phyloP scores from a whole-genome alignment of 2,888 invertebrate species.

The Stictocephala bisonia region DNA sequence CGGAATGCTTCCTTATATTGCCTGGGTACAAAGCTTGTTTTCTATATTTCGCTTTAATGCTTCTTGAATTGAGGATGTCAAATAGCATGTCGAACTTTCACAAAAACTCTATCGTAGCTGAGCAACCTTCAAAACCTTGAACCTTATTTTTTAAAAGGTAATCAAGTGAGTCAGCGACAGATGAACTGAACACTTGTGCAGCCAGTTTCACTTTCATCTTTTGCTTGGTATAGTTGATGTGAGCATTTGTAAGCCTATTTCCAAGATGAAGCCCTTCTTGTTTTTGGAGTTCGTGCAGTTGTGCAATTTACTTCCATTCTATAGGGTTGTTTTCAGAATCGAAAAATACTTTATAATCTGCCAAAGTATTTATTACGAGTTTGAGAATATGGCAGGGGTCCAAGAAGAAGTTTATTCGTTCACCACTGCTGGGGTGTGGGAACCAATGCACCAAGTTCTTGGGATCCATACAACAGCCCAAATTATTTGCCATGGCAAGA shows the following conservation, averaged over 20 bases:
- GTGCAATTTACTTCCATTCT: slow-evolving; percentile 55
- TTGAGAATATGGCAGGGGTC: slow-evolving; percentile 59
- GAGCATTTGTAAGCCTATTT: slow-evolving; percentile 53
- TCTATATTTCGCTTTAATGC: slow-evolving; percentile 37
- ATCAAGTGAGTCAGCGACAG: slow-evolving; percentile 51
- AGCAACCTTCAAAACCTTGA: slow-evolving; percentile 51
- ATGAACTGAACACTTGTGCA: slow-evolving; percentile 51
- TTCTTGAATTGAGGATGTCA: slow-evolving; percentile 43
- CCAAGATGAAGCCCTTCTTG: slow-evolving; percentile 55
- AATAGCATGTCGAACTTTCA: slow-evolving; percentile 39
- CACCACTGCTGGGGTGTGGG: slow-evolving; percentile 36
- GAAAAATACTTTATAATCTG: slow-evolving; percentile 52
- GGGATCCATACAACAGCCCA: slow-evolving; percentile 31
- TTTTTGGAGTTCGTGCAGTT: slow-evolving; percentile 55
- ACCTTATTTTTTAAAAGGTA: slow-evolving; percentile 45
- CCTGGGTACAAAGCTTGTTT: slow-evolving; percentile 36
- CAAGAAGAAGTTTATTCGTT: slow-evolving; percentile 43
- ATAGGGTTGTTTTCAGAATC: slow-evolving; percentile 48
- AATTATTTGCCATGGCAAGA: slow-evolving; percentile 43
- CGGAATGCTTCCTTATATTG: slow-evolving; percentile 20
- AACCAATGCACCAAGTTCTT: slow-evolving; percentile 45
- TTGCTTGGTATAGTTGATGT: slow-evolving; percentile 53
- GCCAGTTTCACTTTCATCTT: slow-evolving; percentile 57
- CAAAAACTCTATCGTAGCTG: slow-evolving; percentile 48
- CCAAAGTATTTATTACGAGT: slow-evolving; percentile 58